Evolutionary conservation across 2,113 vertebrate genomes (phyloP).

Genomic region (Alosa alosa): DNA sequence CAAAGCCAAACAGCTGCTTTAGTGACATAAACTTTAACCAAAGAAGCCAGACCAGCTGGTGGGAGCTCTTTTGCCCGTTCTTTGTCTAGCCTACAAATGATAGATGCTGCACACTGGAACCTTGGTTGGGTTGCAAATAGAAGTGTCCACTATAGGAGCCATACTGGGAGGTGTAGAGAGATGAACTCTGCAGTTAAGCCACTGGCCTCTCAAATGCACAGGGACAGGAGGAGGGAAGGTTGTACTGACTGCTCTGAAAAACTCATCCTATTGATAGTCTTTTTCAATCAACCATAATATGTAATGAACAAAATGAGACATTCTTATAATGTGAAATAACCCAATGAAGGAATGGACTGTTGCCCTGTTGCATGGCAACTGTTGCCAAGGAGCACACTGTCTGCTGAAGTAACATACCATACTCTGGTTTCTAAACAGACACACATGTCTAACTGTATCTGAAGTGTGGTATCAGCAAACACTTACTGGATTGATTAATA

Average conservation of each 20-base stretch:
- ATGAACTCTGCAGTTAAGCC: not conserved
- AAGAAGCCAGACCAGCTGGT: not conserved
- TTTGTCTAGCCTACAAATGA: not conserved
- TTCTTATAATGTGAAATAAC: not conserved
- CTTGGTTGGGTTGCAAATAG: conserved; percentile 10
- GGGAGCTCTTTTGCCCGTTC: not conserved
- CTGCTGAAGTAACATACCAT: conserved; percentile 48
- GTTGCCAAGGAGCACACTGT: conserved; percentile 61
- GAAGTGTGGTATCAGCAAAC: not conserved
- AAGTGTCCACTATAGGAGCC: not conserved
- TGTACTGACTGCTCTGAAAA: not conserved
- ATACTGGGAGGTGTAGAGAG: not conserved
- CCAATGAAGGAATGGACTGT: conserved; percentile 40
- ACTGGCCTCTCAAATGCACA: conserved; percentile 9
- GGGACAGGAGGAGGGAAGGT: not conserved
- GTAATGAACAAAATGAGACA: not conserved
- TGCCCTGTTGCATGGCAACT: conserved; percentile 74
- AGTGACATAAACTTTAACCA: not conserved
- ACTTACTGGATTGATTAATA: not conserved
- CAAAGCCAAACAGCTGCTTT: not conserved
- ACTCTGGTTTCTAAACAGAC: conserved; percentile 41
- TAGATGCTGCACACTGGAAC: not conserved
- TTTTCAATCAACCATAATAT: not conserved
- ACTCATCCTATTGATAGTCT: not conserved
- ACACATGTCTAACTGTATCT: not conserved